Base-by-base conservation (phyloP, 1,140 invertebrate genomes). In the Drosophila tropicalis region DNA sequence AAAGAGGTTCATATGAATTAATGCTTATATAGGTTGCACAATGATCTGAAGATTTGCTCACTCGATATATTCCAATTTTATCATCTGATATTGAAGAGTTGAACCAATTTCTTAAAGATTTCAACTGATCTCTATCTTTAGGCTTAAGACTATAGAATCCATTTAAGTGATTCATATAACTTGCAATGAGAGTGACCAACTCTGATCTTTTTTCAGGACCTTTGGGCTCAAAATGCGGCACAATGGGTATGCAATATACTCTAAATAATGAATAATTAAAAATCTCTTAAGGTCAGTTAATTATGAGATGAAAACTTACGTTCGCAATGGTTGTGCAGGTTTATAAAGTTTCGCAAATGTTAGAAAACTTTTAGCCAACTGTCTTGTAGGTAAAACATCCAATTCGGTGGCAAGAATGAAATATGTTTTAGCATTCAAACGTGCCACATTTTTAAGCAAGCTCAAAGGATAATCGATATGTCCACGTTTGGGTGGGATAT, bases 361-460 rank as follows among this genome's bases (percentile, higher is more conserved):
- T 0, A 77, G 15, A 32, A 80, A 80, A 22, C 29, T 41, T 1
- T 1, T 19, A 0, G 32, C 55, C 12, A 80, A 62, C 13, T 51
- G 17, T 5, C 3, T 25, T 13, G 67, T 64, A 1, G 77, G 77
- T 40, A 80, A 40, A 32, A 70, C 32, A 22, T 56, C 44, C 1
- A 63, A 34, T 17, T 77, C 77, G 40, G 73, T 10, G 1, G 70
- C 5, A 13, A 80, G 19, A 4, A 77, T n/a, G n/a, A 54, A 77
- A 61, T 61, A 67, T 9, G 70, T 80, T 9, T 15, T 40, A 0
- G 70, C 70, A 67, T 80, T 80, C 0, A 61, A 47, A 3, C 74
- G 77, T 5, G 77, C 77, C 17, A 80, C 70, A 70, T 77, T 73
- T 17, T 40, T 69, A 5, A 80, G 25, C 34, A 80, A 29, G 34